These are phyloP conservation scores for Hylyphantes graminicola DNA, from an alignment of 1,140 invertebrate species.

Conservation along the genomic window DNA sequence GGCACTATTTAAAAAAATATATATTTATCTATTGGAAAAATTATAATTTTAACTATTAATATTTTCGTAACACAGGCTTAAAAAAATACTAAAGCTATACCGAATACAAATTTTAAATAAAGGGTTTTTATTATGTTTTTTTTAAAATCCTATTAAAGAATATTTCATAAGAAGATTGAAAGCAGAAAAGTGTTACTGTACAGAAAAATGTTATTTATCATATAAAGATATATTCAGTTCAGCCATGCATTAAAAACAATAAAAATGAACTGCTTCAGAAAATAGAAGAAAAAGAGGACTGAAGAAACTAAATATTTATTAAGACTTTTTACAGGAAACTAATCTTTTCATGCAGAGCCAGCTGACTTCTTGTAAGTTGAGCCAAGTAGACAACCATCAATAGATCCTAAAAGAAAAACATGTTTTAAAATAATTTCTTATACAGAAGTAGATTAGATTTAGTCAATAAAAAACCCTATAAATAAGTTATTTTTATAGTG, in stretches of 20 bases:
- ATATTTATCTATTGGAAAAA: too few relatives aligned
- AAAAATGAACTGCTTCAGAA: too few relatives aligned
- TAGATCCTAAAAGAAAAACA: slow-evolving; percentile 76
- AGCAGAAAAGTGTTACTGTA: too few relatives aligned
- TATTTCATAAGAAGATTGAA: too few relatives aligned
- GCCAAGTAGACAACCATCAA: slow-evolving; percentile 96
- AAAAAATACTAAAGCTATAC: not conserved
- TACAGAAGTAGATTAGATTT: not conserved
- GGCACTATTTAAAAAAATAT: too few relatives aligned
- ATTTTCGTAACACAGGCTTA: not conserved
- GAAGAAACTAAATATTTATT: not conserved
- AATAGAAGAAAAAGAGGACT: too few relatives aligned
- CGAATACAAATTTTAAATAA: not conserved
- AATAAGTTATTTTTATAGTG: too few relatives aligned
- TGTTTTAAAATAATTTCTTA: slow-evolving; percentile 8
- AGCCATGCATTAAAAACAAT: too few relatives aligned
- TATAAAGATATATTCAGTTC: not conserved
- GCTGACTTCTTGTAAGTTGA: slow-evolving; percentile 94
- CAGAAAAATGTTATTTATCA: not conserved
- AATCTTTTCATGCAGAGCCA: slow-evolving; percentile 94
- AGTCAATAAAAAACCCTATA: too few relatives aligned
- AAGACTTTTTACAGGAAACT: slow-evolving; percentile 41
- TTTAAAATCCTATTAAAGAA: not conserved
- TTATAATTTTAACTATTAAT: too few relatives aligned
- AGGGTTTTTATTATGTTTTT: not conserved